A percentile compares a stretch with the other conserved stretches of the same genome.
Conservation (phyloP, 2,888 invertebrate genomes). For the Chelonus formosanus region DNA sequence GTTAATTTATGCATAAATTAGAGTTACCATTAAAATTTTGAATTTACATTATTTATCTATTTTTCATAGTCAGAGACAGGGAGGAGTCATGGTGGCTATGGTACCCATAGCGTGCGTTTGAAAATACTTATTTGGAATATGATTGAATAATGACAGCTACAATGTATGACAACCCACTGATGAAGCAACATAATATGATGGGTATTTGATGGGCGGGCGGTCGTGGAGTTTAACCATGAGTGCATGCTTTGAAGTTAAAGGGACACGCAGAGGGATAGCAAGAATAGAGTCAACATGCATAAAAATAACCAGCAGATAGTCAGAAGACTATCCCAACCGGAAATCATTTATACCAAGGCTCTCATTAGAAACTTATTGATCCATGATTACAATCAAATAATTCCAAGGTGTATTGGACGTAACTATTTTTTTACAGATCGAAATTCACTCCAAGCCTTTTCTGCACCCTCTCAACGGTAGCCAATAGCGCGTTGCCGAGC, state of each 20-base stretch:
- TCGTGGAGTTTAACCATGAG: background rate
- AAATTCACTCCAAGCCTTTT: slow-evolving; percentile 39
- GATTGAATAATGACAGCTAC: slow-evolving; percentile 26
- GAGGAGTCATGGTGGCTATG: slow-evolving; percentile 1
- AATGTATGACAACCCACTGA: slow-evolving; percentile 19
- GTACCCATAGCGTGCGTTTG: background rate
- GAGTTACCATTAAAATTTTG: too few relatives aligned
- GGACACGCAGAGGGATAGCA: background rate
- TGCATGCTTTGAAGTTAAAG: slow-evolving; percentile 1
- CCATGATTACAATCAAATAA: too few relatives aligned
- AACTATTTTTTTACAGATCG: slow-evolving; percentile 22
- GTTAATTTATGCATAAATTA: too few relatives aligned
- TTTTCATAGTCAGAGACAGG: background rate
- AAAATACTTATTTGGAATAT: slow-evolving; percentile 12
- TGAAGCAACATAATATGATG: slow-evolving; percentile 8
- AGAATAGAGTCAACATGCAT: background rate
- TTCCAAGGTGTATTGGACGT: background rate
- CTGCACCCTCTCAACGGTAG: slow-evolving; percentile 48
- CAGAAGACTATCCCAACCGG: background rate
- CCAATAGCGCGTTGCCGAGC: slow-evolving; percentile 58
- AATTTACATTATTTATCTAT: too few relatives aligned
- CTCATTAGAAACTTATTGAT: too few relatives aligned
- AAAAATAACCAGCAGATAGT: slow-evolving; percentile 1
- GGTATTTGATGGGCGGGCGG: slow-evolving; percentile 21
- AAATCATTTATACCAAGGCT: too few relatives aligned